phyloP scores from a whole-genome alignment of 2,888 invertebrate genomes.

The Pterostichus niger region DNA sequence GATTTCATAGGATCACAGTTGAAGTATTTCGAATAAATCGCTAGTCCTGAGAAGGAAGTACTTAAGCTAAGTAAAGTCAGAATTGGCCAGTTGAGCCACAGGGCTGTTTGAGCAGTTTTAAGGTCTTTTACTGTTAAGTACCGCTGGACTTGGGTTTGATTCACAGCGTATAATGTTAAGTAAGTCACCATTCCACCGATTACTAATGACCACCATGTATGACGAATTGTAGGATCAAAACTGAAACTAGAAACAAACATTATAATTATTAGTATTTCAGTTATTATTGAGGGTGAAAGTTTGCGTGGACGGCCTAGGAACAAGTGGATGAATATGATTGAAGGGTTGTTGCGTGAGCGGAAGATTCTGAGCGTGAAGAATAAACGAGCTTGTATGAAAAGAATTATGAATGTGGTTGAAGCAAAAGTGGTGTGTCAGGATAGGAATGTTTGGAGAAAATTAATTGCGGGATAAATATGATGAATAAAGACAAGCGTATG shows the following conservation, averaged over 20 bases:
- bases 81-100: constrained; percentile 92
- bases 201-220: constrained; percentile 90
- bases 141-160: constrained; percentile 91
- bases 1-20: constrained; percentile 88
- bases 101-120: constrained; percentile 84
- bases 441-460: too few relatives aligned
- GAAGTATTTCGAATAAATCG: constrained; percentile 90
- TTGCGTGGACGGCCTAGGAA: too few relatives aligned
- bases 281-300: too few relatives aligned
- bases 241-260: constrained; percentile 75
- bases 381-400: too few relatives aligned
- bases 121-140: constrained; percentile 86
- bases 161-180: constrained; percentile 90
- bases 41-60: constrained; percentile 86
- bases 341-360: too few relatives aligned
- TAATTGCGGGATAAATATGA: too few relatives aligned
- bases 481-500: too few relatives aligned
- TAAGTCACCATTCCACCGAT: constrained; percentile 91
- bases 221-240: constrained; percentile 90
- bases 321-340: too few relatives aligned
- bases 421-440: too few relatives aligned
- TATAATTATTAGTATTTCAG: neutral
- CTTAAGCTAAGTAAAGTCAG: constrained; percentile 85
- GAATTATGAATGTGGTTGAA: too few relatives aligned
- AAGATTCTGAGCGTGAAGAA: too few relatives aligned